Evolutionary conservation across 2,113 vertebrate species (phyloP).

Genomic region (Vulpes ferrilata): DNA sequence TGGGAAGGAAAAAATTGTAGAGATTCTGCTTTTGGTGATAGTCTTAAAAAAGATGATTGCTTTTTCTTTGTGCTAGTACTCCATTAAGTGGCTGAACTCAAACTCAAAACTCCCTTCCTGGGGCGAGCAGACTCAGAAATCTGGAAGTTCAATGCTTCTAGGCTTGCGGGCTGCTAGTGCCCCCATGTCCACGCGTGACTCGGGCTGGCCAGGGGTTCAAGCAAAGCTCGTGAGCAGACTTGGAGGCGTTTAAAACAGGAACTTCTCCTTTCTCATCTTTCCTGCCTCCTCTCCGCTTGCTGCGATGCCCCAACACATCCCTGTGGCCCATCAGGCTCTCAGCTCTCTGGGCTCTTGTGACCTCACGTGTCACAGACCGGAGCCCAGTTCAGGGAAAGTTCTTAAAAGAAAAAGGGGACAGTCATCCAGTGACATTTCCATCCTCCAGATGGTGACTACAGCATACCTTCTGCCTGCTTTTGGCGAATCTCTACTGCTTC

Average conservation of each 20-base stretch:
- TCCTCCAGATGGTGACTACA: background rate
- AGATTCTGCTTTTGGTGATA: background rate
- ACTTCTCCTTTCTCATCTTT: background rate
- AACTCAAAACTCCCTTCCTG: background rate
- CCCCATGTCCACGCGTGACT: accelerated
- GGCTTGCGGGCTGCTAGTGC: background rate
- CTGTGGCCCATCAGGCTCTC: background rate
- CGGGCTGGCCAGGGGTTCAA: background rate
- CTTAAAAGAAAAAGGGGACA: background rate
- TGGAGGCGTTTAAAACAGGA: background rate
- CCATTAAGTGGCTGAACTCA: background rate
- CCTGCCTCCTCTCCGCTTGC: background rate
- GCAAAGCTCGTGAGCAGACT: background rate
- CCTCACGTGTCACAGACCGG: background rate
- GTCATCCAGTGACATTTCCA: background rate
- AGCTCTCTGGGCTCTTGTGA: background rate
- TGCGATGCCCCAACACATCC: background rate
- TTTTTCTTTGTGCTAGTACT: background rate
- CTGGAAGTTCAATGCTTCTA: background rate
- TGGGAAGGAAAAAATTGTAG: background rate
- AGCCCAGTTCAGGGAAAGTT: background rate
- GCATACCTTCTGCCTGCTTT: background rate
- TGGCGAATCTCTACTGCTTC: background rate
- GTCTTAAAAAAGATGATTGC: background rate
- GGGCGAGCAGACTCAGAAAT: background rate